phyloP scores from a whole-genome alignment of 2,888 invertebrate genomes.

The Orthosia incerta region DNA sequence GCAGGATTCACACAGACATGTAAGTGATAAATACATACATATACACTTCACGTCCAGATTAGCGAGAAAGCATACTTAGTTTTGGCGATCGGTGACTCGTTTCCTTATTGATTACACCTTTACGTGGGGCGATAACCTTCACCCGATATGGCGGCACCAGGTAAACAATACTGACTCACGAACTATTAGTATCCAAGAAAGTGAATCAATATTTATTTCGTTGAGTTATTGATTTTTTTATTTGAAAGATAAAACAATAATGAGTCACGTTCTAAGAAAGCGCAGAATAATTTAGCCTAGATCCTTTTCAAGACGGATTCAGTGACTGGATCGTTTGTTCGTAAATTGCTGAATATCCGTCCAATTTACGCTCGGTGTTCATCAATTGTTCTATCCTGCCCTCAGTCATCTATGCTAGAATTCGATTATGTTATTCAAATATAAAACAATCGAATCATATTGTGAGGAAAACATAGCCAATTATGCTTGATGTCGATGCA shows the following conservation, averaged over 20 bases:
- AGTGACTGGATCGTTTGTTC: not conserved
- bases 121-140: slow-evolving; percentile 34
- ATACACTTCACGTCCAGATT: not conserved
- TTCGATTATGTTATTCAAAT: not conserved
- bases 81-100: slow-evolving; percentile 8
- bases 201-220: slow-evolving; percentile 41
- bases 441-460: not conserved
- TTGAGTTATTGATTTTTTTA: slow-evolving; percentile 25
- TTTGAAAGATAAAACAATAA: not conserved
- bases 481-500: too few relatives aligned
- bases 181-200: slow-evolving; percentile 30
- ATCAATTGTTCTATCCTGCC: slow-evolving; percentile 6
- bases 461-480: not conserved
- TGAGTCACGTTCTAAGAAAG: slow-evolving; percentile 37
- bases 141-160: slow-evolving; percentile 9
- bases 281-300: not conserved
- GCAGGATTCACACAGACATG: too few relatives aligned
- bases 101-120: slow-evolving; percentile 41
- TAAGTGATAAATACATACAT: too few relatives aligned
- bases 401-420: not conserved
- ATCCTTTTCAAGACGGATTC: not conserved
- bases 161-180: slow-evolving; percentile 43
- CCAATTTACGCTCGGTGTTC: slow-evolving; percentile 25
- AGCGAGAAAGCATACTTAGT: slow-evolving; percentile 14
- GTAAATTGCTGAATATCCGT: slow-evolving; percentile 20